Percentiles rank a stretch among this genome's conserved stretches.
phyloP scores from a whole-genome alignment of 2,797 vertebrate species.

The Catamblyrhynchus diadema region DNA sequence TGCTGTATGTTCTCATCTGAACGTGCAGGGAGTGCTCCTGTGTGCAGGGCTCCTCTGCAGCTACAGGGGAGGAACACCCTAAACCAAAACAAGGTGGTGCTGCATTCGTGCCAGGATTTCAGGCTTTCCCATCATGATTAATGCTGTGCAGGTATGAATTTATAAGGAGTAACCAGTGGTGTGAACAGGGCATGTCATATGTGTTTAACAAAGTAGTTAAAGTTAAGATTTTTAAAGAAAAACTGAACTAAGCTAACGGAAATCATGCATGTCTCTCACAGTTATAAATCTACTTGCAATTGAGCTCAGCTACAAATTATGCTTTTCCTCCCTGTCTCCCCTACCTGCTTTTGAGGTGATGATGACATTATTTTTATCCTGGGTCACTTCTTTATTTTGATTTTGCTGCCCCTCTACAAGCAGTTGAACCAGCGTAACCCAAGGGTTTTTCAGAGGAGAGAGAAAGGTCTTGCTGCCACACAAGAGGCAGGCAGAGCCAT shows the following conservation, averaged over 20 bases:
- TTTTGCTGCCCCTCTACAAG: background rate
- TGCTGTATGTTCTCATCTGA: background rate
- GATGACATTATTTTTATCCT: background rate
- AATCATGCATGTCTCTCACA: background rate
- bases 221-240: background rate
- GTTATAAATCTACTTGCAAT: background rate
- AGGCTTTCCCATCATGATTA: background rate
- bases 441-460: background rate
- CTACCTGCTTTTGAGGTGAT: background rate
- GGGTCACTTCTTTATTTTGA: background rate
- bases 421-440: background rate
- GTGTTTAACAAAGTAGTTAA: background rate
- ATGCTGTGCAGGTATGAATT: background rate
- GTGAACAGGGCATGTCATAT: background rate
- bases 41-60: background rate
- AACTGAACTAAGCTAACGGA: background rate
- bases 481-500: accelerated
- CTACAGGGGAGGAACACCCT: accelerated
- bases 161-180: background rate
- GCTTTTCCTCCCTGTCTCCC: background rate
- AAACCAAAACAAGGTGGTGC: background rate
- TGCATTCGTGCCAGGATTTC: accelerated
- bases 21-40: accelerated
- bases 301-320: background rate
- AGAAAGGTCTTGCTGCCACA: background rate